Evolutionary conservation across 2,797 vertebrate genomes (phyloP), one percentile per base, ranked within the genome.

Genomic region (Melopsittacus undulatus): DNA sequence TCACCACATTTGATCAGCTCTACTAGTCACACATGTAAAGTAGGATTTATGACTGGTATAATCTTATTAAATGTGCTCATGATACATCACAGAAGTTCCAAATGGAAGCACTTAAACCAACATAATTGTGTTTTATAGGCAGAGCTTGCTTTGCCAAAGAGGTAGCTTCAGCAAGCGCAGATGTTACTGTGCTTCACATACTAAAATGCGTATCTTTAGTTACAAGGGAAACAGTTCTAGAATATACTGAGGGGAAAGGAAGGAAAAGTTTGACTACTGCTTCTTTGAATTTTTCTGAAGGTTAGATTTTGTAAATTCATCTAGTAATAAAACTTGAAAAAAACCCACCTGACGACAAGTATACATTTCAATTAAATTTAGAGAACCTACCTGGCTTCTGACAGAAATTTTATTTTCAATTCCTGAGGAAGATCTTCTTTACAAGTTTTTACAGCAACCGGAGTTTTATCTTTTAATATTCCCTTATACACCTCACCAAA

Each of bases 401-500:
- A 99, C 87, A 99, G 98, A 97, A 99, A 99, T 95, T 99, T 98
- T 96, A 99, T 99, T 98, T 99, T 99, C 92, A 99, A 91, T 92
- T 99, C 99, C 95, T 99, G 99, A 93, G 99, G 99, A 96, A 99
- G 98, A 97, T 99, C 99, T 98, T 99, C 99, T 98, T 99, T 99
- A 96, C 99, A 99, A 1, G 99, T 99, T 98, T 99, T 99, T 74
- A 99, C 98, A 38, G 99, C 99, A n/a, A 99, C 98, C 2, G 98
- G 96, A 26, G 98, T 99, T 97, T 99, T 99, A 98, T 99, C 99
- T 64, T 99, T 99, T 94, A 99, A 97, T 6, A 98, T 98, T 89
- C 99, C 99, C 91, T 99, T 99, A 94, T 98, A 99, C 17, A 99
- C 99, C 96, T 99, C 99, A 29, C 99, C 99, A 96, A 99, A 99